Percentiles rank a stretch among this genome's conserved stretches.
Conservation (phyloP, 2,888 invertebrate species). For the Meteorus cinctellus region DNA sequence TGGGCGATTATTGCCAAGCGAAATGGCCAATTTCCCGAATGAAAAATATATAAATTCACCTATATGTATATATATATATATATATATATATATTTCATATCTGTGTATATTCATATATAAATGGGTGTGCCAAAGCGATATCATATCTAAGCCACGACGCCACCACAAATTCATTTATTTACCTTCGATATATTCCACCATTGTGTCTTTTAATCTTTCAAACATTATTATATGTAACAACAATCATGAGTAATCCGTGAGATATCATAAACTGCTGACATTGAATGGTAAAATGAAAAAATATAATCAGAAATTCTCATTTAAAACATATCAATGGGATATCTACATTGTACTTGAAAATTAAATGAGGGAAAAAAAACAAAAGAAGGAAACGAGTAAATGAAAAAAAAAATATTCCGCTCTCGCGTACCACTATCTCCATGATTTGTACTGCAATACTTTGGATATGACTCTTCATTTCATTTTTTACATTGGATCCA, state of each 20-base stretch:
- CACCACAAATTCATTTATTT: conserved; percentile 10
- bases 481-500: no score
- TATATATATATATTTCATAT: background rate
- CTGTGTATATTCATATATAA: conserved; percentile 8
- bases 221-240: background rate
- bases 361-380: no score
- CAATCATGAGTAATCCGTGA: no score
- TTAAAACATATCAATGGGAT: no score
- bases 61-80: conserved; percentile 30
- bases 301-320: background rate
- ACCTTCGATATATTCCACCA: background rate
- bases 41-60: conserved; percentile 29
- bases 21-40: conserved; percentile 49
- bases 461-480: no score
- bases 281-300: background rate
- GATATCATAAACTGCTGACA: background rate
- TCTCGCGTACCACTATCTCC: no score
- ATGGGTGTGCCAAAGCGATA: conserved; percentile 8
- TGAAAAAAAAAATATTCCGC: no score
- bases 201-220: conserved; percentile 9
- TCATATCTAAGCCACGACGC: background rate
- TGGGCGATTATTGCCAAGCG: conserved; percentile 47
- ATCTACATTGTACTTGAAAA: no score
- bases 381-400: no score
- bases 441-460: no score